These are phyloP conservation scores for Serinus canaria DNA, from an alignment of 2,113 vertebrate genomes.

Conservation along the genomic window DNA sequence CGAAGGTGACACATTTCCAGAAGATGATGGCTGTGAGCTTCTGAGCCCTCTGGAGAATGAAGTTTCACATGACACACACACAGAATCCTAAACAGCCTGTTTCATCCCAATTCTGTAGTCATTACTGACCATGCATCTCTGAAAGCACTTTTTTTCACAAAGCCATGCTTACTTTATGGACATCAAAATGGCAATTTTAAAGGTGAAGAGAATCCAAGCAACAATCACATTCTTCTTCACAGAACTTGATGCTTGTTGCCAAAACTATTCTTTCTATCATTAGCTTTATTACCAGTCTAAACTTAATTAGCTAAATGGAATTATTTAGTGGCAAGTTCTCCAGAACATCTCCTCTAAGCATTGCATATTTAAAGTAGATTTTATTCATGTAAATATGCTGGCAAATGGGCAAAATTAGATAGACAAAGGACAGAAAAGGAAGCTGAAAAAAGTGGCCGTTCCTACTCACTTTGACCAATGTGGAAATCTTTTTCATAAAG, in stretches of 20 bases:
- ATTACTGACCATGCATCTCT: not conserved
- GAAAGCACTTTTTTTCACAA: not conserved
- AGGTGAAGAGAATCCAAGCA: constrained; percentile 11
- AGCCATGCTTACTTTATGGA: not conserved
- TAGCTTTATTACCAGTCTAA: constrained; percentile 17
- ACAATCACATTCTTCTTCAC: not conserved
- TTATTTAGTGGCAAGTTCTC: not conserved
- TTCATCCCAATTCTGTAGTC: not conserved
- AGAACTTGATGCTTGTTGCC: not conserved
- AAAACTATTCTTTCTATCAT: constrained; percentile 42
- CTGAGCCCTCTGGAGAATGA: not conserved
- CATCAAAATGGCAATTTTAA: not conserved
- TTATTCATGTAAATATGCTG: not conserved
- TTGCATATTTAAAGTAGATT: not conserved
- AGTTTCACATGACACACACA: not conserved
- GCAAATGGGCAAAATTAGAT: not conserved
- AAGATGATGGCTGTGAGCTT: not conserved
- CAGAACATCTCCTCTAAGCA: not conserved
- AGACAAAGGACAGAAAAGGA: not conserved
- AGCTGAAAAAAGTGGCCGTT: not conserved
- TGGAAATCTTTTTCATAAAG: not conserved
- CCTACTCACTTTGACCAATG: not conserved
- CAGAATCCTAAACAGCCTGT: constrained; percentile 33
- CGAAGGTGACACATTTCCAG: not conserved
- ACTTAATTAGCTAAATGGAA: constrained; percentile 9